These are phyloP conservation scores for Papilio polytes DNA, from an alignment of 1,140 invertebrate species.

Conservation along the genomic window DNA sequence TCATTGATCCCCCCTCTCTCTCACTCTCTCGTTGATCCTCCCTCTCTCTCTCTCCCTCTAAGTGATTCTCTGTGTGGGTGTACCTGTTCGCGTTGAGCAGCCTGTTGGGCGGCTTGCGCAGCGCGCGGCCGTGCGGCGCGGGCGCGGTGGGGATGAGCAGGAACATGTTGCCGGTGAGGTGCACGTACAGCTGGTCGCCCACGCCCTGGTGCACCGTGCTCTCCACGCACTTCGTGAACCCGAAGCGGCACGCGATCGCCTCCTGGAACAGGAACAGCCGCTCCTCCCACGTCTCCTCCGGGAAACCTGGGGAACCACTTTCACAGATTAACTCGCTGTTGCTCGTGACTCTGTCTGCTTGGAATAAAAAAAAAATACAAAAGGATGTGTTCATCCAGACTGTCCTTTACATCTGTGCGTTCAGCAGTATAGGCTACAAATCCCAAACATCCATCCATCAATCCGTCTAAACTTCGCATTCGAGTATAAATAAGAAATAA, in stretches of 20 bases:
- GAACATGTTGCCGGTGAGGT: conserved; percentile 97
- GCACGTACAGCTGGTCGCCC: conserved; percentile 90
- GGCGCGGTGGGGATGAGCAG: conserved; percentile 89
- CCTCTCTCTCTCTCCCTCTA: neutral
- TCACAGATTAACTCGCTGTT: neutral
- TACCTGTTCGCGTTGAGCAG: conserved; percentile 78
- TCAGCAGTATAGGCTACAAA: too few species aligned
- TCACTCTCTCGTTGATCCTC: neutral
- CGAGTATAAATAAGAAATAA: too few species aligned
- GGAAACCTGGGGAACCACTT: conserved; percentile 86
- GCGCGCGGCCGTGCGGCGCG: conserved; percentile 53
- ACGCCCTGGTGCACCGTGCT: conserved; percentile 81
- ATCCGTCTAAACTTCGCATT: too few species aligned
- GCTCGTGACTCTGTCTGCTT: too few species aligned
- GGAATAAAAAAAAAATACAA: too few species aligned
- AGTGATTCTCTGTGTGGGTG: neutral
- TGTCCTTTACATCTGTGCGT: too few species aligned
- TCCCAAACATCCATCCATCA: too few species aligned
- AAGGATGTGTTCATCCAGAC: too few species aligned
- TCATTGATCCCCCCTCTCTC: too few species aligned
- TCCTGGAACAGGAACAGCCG: conserved; percentile 94
- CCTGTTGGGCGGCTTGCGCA: conserved; percentile 69
- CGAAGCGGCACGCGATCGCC: conserved; percentile 91
- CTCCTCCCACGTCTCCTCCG: conserved; percentile 89
- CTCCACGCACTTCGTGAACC: conserved; percentile 92